Base-by-base conservation (phyloP, 1,140 invertebrate species). In the Drosophila gunungcola region DNA sequence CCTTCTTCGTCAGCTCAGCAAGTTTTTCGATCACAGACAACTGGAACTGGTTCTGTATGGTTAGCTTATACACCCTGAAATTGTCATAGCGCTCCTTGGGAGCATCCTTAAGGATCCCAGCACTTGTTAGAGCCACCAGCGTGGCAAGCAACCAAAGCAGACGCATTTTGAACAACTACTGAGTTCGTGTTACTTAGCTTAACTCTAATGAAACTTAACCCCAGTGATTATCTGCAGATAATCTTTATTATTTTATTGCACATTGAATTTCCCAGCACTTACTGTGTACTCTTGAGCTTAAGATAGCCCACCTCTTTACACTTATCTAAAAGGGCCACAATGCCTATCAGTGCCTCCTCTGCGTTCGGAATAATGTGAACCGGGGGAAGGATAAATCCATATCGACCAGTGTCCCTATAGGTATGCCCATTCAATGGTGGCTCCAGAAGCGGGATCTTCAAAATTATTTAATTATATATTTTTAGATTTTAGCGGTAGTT, bases 311-410 rank as follows among this genome's bases (percentile, higher is more conserved):
- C 51, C 29, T 82, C 48, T 58, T 67, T 12, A 7, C 65, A 78
- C 60, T 93, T 92, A 39, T 92, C 83, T 12, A 96, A 95, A 46
- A 98, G 93, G 0, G 96, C 95, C 88, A 95, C 94, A 12, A 98
- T 92, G 2, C 95, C 97, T 9, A 95, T 95, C 77, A 97, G 94
- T 4, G 96, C 96, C 93, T 98, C 97, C 74, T 95, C 94, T 1
- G 96, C 96, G 13, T 97, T 97, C 0, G 96, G 95, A 45, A 95
- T 92, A 67, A 99, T 98, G 76, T 96, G 95, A 7, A 93, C 93
- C 3, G 96, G 95, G 0, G 98, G 98, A 38, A 99, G 93, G 0
- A 98, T 91, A 90, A 99, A 99, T 0, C 98, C 97, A 85, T 96
- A 96, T 52, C 94, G 93, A 9, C 98, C 97, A 13, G 94, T 96